phyloP scores from a whole-genome alignment of 2,113 vertebrate genomes.

The Vanacampus margaritifer region DNA sequence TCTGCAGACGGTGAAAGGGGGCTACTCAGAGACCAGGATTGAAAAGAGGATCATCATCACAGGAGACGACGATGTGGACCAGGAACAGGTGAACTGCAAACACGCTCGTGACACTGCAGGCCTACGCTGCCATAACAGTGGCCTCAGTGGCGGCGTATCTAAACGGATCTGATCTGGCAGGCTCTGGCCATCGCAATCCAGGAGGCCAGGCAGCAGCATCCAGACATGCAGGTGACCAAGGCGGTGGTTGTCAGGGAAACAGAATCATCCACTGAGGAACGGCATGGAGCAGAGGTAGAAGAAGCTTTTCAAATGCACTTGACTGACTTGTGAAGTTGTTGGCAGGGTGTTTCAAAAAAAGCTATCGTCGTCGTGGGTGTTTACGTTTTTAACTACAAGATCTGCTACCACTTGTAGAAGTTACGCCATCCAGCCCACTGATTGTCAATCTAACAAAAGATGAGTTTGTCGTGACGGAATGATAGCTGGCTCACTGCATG shows the following conservation, averaged over 20 bases:
- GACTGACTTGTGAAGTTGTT: too few species aligned
- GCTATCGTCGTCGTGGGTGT: too few species aligned
- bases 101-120: neutral
- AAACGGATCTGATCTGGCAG: slow-evolving; percentile 63
- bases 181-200: slow-evolving; percentile 97
- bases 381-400: too few species aligned
- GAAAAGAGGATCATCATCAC: slow-evolving; percentile 99
- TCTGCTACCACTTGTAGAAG: too few species aligned
- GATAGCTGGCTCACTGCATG: too few species aligned
- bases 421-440: too few species aligned
- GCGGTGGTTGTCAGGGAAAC: slow-evolving; percentile 99
- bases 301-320: neutral
- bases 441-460: too few species aligned
- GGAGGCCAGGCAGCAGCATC: slow-evolving; percentile 96
- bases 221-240: slow-evolving; percentile 99
- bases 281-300: slow-evolving; percentile 84
- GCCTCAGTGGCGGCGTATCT: neutral
- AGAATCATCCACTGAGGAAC: slow-evolving; percentile 88
- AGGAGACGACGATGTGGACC: slow-evolving; percentile 96
- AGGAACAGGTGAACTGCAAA: slow-evolving; percentile 86
- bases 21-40: slow-evolving; percentile 97
- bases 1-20: slow-evolving; percentile 95
- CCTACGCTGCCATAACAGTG: neutral
- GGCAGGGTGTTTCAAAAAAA: too few species aligned
- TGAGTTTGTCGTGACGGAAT: too few species aligned